Evolutionary conservation across 1,140 invertebrate genomes (phyloP), one percentile per base, ranked within the genome.

Genomic region (Euglossa dilemma): DNA sequence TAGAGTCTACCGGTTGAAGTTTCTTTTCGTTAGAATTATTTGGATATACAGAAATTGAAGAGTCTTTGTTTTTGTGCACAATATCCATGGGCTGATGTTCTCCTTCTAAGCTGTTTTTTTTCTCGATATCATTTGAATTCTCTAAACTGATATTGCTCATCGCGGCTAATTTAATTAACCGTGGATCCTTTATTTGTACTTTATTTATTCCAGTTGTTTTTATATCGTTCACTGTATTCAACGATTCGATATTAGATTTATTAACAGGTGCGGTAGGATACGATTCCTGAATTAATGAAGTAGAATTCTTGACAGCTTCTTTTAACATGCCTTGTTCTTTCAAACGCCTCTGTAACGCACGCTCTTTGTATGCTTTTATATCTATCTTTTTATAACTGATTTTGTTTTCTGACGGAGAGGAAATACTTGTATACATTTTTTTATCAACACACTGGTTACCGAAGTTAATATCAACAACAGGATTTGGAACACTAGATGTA

Each of bases 361-460:
- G 92, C 43, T 91, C 92, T 74, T 93, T 93, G 20, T 94, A 94
- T 4, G 91, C 90, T 61, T 92, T 92, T 61, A 94, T 92, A 20
- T 93, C 92, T 14, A 94, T 81, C 75, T 94, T 92, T 75, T 91
- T 92, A 63, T 91, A 78, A 6, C 18, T 12, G 9, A 11, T 63
- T 70, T 78, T 83, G 20, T 8, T 78, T 18, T 47, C 75, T 11
- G 36, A 14, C 3, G 47, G 47, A n/a, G n/a, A n/a, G 11, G 6
- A 8, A 9, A 18, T 59, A 61, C 18, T 23, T 28, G 52, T 18
- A 11, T n/a, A 52, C 45, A 20, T 9, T 66, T 56, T 81, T 6
- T 67, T 54, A 36, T 43, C 47, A 14, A 23, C 18, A 3, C 0
- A 18, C 3, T 73, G 69, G 54, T 20, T 43, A n/a, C 9, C 50